Conservation (phyloP, 1,140 invertebrate species). For the Galleria mellonella region DNA sequence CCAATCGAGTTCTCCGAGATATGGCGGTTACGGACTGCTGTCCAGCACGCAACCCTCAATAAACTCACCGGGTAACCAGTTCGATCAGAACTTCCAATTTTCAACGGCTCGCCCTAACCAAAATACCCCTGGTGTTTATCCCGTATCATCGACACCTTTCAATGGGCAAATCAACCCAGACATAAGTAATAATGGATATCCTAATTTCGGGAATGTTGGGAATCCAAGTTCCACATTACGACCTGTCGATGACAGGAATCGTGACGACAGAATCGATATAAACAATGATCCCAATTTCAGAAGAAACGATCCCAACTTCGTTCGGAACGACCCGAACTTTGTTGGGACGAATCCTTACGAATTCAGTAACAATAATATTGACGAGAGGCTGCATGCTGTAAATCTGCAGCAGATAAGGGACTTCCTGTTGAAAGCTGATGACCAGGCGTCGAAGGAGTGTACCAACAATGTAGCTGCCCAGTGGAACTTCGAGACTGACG, state of each 20-base stretch:
- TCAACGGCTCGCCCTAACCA: conserved; percentile 40
- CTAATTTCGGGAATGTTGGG: conserved; percentile 43
- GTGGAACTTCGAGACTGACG: conserved; percentile 92
- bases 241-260: conserved; percentile 43
- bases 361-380: conserved; percentile 48
- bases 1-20: conserved; percentile 47
- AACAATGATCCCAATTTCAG: conserved; percentile 63
- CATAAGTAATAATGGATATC: conserved; percentile 66
- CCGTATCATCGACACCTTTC: conserved; percentile 55
- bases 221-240: conserved; percentile 52
- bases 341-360: conserved; percentile 54
- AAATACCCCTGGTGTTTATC: conserved; percentile 41
- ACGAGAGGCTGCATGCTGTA: conserved; percentile 47
- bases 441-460: conserved; percentile 84
- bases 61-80: conserved; percentile 48
- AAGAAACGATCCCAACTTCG: conserved; percentile 59
- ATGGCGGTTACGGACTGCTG: conserved; percentile 39
- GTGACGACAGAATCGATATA: conserved; percentile 57
- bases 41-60: conserved; percentile 51
- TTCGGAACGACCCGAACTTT: conserved; percentile 52
- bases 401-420: conserved; percentile 56
- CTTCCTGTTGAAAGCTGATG: conserved; percentile 81
- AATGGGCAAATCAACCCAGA: conserved; percentile 57
- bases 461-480: conserved; percentile 88
- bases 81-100: conserved; percentile 48